A percentile compares a stretch with the other conserved stretches of the same genome.
Conservation (phyloP, 2,113 vertebrate species). For the Hemiprocne comata region DNA sequence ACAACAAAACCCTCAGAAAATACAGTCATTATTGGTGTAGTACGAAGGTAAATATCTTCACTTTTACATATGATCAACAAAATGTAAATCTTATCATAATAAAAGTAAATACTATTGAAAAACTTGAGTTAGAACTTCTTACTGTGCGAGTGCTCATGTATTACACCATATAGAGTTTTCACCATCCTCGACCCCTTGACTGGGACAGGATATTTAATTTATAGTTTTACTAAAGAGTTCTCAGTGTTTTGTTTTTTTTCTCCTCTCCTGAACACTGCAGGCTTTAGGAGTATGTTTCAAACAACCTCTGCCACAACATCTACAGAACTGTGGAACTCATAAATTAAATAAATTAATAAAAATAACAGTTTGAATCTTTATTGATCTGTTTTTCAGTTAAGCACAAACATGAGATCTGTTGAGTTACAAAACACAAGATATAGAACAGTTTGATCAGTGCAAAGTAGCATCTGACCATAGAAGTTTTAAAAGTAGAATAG, state of each 20-base stretch:
- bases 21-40: slow-evolving; percentile 92
- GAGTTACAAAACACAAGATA: not conserved
- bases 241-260: not conserved
- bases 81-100: not conserved
- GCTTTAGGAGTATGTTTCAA: not conserved
- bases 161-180: not conserved
- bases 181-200: not conserved
- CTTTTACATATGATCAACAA: not conserved
- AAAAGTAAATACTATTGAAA: not conserved
- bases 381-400: not conserved
- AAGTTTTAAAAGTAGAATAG: not conserved
- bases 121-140: not conserved
- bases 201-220: not conserved
- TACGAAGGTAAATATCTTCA: slow-evolving; percentile 84
- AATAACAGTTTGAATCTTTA: not conserved
- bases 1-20: slow-evolving; percentile 90
- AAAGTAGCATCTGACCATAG: not conserved
- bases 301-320: not conserved
- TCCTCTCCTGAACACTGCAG: not conserved
- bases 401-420: not conserved
- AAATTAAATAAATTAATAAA: too few relatives aligned
- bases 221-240: not conserved
- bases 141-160: not conserved
- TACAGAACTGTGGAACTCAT: not conserved
- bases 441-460: not conserved